These are phyloP conservation scores for Carollia perspicillata DNA, from an alignment of 2,113 vertebrate genomes.

Conservation along the genomic window DNA sequence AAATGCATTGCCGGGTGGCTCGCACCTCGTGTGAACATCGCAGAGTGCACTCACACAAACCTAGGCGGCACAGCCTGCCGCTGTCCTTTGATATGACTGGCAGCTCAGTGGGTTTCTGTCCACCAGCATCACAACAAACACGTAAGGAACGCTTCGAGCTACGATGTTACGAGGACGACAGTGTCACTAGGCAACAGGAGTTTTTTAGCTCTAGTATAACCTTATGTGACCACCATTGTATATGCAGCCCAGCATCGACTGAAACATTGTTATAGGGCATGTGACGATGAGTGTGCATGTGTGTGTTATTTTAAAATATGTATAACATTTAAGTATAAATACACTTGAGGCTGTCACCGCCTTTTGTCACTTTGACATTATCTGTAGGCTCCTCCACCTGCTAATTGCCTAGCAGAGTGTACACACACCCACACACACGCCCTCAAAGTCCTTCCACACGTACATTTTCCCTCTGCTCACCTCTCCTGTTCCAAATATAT, in stretches of 20 bases:
- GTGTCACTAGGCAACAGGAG: too few species aligned
- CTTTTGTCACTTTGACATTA: not conserved
- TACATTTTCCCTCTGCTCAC: not conserved
- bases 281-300: not conserved
- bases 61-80: too few species aligned
- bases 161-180: fast-evolving
- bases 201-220: not conserved
- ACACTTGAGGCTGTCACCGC: not conserved
- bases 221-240: not conserved
- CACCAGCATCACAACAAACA: not conserved
- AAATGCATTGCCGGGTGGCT: too few species aligned
- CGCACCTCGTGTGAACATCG: too few species aligned
- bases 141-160: not conserved
- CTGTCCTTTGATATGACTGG: too few species aligned
- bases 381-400: not conserved
- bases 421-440: not conserved
- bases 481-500: not conserved
- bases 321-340: not conserved
- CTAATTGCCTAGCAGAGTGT: not conserved
- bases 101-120: too few species aligned
- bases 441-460: not conserved
- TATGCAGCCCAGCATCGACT: not conserved
- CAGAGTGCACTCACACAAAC: too few species aligned
- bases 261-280: not conserved
- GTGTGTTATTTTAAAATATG: too few species aligned